Percentiles rank a stretch among this genome's conserved stretches.
Conservation (phyloP, 2,797 vertebrate genomes). For the Ctenochaetus hawaiiensis region DNA sequence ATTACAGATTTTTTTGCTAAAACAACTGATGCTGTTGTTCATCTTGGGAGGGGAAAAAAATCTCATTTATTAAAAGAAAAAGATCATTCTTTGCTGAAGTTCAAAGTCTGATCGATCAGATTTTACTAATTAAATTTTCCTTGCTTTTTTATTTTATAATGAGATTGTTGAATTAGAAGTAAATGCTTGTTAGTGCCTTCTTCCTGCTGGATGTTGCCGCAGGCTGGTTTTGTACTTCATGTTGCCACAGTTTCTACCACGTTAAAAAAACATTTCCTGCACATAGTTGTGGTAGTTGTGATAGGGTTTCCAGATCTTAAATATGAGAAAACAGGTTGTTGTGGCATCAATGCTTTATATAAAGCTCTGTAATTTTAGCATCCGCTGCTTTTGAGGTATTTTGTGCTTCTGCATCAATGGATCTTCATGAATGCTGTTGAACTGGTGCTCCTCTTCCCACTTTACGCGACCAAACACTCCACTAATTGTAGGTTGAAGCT, state of each 20-base stretch:
- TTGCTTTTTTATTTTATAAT: background rate
- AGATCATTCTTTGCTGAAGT: too few species aligned
- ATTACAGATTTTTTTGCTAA: background rate
- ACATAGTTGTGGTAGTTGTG: slow-evolving; percentile 67
- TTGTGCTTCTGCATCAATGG: slow-evolving; percentile 45
- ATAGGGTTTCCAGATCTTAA: slow-evolving; percentile 56
- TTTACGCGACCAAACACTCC: slow-evolving; percentile 67
- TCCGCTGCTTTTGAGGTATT: slow-evolving; percentile 60
- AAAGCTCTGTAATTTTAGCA: slow-evolving; percentile 71
- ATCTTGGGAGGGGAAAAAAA: background rate
- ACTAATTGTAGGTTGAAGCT: slow-evolving; percentile 78
- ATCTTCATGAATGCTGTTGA: slow-evolving; percentile 49
- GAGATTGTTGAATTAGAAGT: background rate
- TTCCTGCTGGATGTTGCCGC: slow-evolving; percentile 1
- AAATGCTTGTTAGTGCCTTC: background rate
- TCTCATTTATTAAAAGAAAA: background rate
- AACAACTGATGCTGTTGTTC: background rate
- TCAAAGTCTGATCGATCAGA: too few species aligned
- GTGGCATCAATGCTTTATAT: slow-evolving; percentile 57
- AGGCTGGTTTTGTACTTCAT: slow-evolving; percentile 4
- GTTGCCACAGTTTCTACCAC: slow-evolving; percentile 26
- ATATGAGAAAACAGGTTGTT: slow-evolving; percentile 59
- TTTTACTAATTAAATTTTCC: background rate
- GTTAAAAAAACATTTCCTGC: slow-evolving; percentile 43
- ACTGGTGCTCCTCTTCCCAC: slow-evolving; percentile 64